A percentile compares a stretch with the other conserved stretches of the same genome.
Conservation (phyloP, 1,140 invertebrate genomes). For the Caenorhabditis briggsae region DNA sequence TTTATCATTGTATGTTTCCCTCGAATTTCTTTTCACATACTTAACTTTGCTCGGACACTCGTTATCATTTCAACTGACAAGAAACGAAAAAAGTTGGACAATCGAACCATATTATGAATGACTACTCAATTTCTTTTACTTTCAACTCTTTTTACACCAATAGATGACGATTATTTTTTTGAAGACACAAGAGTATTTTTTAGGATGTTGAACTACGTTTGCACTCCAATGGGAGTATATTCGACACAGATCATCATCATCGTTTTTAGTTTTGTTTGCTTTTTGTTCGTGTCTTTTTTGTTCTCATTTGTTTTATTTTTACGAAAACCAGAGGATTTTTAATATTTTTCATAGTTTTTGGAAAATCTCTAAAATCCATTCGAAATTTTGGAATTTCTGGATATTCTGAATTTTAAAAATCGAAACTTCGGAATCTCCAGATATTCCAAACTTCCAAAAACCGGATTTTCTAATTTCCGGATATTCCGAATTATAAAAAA, state of each 20-base stretch:
- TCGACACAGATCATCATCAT: background rate
- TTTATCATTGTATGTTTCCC: too few species aligned
- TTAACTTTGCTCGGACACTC: background rate
- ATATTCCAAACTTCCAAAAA: too few species aligned
- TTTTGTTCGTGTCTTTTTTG: conserved; percentile 24
- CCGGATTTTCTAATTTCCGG: too few species aligned
- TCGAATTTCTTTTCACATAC: background rate
- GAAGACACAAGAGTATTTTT: background rate
- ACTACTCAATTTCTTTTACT: background rate
- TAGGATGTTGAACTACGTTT: background rate
- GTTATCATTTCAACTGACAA: conserved; percentile 6
- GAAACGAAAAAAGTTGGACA: background rate
- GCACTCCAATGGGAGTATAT: background rate
- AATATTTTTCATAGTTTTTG: background rate
- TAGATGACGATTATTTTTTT: too few species aligned
- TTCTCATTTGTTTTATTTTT: background rate
- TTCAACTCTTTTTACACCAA: background rate
- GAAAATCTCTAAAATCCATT: too few species aligned
- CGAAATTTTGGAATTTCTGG: too few species aligned
- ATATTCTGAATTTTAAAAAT: too few species aligned
- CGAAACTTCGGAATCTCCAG: too few species aligned
- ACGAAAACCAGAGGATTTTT: background rate
- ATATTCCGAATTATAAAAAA: too few species aligned
- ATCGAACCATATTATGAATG: too few species aligned
- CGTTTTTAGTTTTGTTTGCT: conserved; percentile 43